Evolutionary conservation across 2,113 vertebrate species (phyloP).

Genomic region (Pelecanus crispus): DNA sequence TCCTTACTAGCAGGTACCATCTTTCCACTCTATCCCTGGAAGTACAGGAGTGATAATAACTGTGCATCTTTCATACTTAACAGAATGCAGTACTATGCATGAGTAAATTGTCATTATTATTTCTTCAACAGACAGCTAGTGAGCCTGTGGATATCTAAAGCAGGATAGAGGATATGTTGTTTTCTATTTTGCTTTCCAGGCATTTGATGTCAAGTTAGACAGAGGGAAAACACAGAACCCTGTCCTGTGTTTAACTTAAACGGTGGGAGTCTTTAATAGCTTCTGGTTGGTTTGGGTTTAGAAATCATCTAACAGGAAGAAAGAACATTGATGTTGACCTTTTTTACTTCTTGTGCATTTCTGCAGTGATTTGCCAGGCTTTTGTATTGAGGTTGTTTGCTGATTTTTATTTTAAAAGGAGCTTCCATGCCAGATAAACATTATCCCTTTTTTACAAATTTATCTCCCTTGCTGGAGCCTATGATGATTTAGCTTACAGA

Average conservation of each 20-base stretch:
- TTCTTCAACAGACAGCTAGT: background rate
- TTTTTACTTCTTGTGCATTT: background rate
- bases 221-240: background rate
- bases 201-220: background rate
- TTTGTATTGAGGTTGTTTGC: background rate
- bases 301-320: background rate
- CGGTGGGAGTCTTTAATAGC: background rate
- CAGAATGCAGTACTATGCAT: background rate
- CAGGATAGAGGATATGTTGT: background rate
- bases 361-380: background rate
- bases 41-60: background rate
- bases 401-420: background rate
- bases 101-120: slow-evolving; percentile 10
- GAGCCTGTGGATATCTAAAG: background rate
- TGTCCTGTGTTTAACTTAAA: background rate
- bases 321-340: background rate
- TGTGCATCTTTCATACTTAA: background rate
- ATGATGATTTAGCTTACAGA: background rate
- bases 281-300: background rate
- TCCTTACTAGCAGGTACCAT: background rate
- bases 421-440: background rate
- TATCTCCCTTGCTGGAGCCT: background rate
- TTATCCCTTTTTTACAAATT: background rate
- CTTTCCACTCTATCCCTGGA: background rate
- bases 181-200: slow-evolving; percentile 31